Conservation (phyloP, 2,888 invertebrate genomes). For the Sminthurinus aureus region DNA sequence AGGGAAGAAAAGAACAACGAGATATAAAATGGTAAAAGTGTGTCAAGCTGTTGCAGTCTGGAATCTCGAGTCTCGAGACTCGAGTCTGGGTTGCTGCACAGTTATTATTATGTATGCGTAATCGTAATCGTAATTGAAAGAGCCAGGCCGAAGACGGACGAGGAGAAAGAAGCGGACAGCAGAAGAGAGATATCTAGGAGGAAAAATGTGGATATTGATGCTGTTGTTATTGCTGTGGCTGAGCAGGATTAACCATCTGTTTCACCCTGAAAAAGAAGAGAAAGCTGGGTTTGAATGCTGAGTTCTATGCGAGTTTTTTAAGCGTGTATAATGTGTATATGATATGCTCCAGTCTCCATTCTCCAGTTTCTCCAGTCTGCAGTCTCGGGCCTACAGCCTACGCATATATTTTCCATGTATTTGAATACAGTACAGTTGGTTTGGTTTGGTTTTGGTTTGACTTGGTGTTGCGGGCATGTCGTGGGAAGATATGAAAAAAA, state of each 20-base stretch:
- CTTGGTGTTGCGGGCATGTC: background rate
- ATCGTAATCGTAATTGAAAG: background rate
- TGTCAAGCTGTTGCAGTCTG: background rate
- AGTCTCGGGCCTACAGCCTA: too few species aligned
- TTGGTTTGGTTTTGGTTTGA: background rate
- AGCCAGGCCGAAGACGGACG: background rate
- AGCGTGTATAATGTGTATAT: background rate
- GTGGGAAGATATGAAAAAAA: background rate
- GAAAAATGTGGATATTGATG: background rate
- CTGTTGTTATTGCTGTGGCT: background rate
- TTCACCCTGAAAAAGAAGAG: background rate
- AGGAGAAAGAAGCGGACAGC: background rate
- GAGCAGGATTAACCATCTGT: background rate
- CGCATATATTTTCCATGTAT: too few species aligned
- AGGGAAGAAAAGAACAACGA: background rate
- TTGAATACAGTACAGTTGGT: too few species aligned
- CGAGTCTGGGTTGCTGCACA: too few species aligned
- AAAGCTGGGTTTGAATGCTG: background rate
- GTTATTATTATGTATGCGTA: background rate
- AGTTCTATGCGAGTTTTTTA: background rate
- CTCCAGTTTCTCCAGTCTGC: background rate
- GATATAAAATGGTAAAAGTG: background rate
- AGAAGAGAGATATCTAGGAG: background rate
- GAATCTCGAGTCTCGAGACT: too few species aligned
- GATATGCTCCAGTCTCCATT: background rate